phyloP scores from a whole-genome alignment of 2,113 vertebrate genomes.

The Vulpes ferrilata region DNA sequence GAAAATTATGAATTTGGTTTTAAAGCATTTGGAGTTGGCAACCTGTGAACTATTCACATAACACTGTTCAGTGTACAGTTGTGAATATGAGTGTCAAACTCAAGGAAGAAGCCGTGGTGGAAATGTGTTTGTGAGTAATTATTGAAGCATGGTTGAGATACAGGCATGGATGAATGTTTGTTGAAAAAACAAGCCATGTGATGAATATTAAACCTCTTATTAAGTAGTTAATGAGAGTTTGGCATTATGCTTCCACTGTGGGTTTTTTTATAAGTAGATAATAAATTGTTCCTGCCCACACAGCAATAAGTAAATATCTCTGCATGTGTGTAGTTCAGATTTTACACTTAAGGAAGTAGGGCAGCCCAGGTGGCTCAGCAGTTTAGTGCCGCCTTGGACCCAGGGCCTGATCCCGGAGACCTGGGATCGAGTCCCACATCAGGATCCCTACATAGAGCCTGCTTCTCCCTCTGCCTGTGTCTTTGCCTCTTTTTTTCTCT shows the following conservation, averaged over 20 bases:
- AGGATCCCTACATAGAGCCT: too few relatives aligned
- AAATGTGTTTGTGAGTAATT: neutral
- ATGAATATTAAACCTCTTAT: neutral
- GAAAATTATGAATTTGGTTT: neutral
- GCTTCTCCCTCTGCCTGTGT: too few relatives aligned
- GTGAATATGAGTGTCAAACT: neutral
- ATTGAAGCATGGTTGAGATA: neutral
- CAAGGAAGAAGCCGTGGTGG: neutral
- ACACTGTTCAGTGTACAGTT: neutral
- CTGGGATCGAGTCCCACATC: too few relatives aligned
- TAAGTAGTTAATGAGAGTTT: neutral
- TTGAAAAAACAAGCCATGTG: neutral
- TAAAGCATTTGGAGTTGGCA: neutral
- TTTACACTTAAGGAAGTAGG: neutral
- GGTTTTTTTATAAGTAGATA: neutral
- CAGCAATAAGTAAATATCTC: neutral
- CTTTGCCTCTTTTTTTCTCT: too few relatives aligned
- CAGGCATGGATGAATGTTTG: neutral
- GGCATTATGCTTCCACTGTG: neutral
- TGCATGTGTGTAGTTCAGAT: neutral
- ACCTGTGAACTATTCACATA: neutral
- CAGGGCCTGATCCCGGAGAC: too few relatives aligned
- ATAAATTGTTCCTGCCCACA: neutral
- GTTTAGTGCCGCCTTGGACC: too few relatives aligned
- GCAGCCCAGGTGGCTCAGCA: too few relatives aligned